Percentiles rank a stretch among this genome's conserved stretches.
Conservation (phyloP, 2,888 invertebrate genomes). For the Eutolmus rufibarbis region DNA sequence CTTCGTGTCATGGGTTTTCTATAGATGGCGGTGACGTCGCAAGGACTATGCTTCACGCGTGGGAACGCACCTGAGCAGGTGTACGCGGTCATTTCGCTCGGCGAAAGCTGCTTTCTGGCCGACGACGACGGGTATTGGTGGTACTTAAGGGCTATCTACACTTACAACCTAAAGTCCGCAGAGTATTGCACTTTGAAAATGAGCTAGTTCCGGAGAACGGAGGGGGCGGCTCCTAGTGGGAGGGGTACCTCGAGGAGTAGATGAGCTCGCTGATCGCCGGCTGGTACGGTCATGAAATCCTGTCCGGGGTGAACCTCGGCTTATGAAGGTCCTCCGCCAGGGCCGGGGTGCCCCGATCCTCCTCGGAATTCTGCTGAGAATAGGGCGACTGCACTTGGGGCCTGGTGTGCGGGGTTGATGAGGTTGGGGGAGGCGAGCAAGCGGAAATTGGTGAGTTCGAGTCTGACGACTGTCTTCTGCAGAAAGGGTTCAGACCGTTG, state of each 20-base stretch:
- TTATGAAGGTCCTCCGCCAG: conserved; percentile 44
- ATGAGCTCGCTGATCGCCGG: conserved; percentile 47
- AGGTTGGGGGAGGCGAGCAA: conserved; percentile 62
- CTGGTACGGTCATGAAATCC: conserved; percentile 61
- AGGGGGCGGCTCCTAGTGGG: conserved; percentile 33
- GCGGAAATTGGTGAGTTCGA: conserved; percentile 66
- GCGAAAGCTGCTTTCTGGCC: not conserved
- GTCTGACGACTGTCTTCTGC: conserved; percentile 63
- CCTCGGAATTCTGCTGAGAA: conserved; percentile 44
- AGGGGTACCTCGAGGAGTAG: conserved; percentile 42
- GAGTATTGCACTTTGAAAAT: conserved; percentile 38
- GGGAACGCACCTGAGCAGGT: not conserved
- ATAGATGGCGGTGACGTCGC: not conserved
- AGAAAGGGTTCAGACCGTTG: conserved; percentile 59
- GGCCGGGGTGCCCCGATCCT: conserved; percentile 43
- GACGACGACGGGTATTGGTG: not conserved
- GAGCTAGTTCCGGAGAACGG: conserved; percentile 10
- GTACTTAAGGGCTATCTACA: conserved; percentile 18
- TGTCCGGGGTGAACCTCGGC: conserved; percentile 56
- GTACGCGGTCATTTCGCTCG: not conserved
- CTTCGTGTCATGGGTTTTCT: not conserved
- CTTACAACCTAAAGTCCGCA: conserved; percentile 33
- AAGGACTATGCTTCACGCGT: not conserved
- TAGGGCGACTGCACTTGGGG: conserved; percentile 46
- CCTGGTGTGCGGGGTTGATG: conserved; percentile 47